These are phyloP conservation scores for Crenichthys baileyi DNA, from an alignment of 2,797 vertebrate genomes.

Conservation along the genomic window DNA sequence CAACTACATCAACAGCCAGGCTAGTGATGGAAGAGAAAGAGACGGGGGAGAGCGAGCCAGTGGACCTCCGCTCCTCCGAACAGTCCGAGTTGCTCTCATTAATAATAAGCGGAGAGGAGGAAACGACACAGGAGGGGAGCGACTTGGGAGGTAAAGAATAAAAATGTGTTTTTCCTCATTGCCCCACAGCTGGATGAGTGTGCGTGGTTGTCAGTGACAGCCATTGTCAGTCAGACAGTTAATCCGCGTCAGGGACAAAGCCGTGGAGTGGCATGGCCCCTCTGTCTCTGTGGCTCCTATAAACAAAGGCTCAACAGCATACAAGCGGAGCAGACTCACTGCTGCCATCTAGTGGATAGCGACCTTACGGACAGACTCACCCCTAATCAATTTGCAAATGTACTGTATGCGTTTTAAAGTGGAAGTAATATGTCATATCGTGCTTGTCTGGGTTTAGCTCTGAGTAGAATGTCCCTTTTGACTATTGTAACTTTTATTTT, in stretches of 20 bases:
- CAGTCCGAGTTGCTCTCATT: constrained; percentile 81
- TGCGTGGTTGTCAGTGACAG: constrained; percentile 62
- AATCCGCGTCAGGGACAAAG: constrained; percentile 81
- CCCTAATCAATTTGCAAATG: no score
- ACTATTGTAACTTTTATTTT: no score
- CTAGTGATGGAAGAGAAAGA: constrained; percentile 78
- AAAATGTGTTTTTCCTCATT: constrained; percentile 34
- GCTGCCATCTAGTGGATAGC: constrained; percentile 54
- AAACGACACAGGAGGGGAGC: constrained; percentile 66
- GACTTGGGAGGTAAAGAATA: constrained; percentile 77
- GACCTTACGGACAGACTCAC: neutral
- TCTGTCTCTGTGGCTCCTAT: constrained; percentile 83
- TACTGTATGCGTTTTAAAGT: no score
- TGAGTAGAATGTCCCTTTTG: no score
- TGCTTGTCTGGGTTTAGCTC: no score
- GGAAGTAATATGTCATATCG: no score
- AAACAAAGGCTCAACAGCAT: constrained; percentile 86
- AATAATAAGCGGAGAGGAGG: constrained; percentile 83
- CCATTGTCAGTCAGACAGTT: constrained; percentile 72
- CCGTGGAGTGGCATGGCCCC: constrained; percentile 82
- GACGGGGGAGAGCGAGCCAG: constrained; percentile 65
- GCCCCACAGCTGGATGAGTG: constrained; percentile 37
- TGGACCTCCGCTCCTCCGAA: constrained; percentile 74
- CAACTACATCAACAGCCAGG: constrained; percentile 34
- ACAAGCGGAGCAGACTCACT: constrained; percentile 10